phyloP scores from a whole-genome alignment of 2,797 vertebrate genomes.

The Rhinichthys osculus region DNA sequence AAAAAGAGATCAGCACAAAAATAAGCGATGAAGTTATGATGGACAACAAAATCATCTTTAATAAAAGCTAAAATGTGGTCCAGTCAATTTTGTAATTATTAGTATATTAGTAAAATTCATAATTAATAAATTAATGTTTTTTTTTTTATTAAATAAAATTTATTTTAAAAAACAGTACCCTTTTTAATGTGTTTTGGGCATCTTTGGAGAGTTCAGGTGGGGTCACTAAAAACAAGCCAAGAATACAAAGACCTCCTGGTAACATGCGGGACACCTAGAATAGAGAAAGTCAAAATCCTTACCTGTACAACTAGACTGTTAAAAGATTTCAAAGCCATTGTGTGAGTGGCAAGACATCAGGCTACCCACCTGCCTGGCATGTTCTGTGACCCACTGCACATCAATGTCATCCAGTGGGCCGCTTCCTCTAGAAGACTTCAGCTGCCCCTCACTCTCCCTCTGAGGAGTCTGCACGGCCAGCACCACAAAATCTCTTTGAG shows the following conservation, averaged over 20 bases:
- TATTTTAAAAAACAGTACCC: slow-evolving; percentile 71
- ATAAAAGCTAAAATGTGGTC: background rate
- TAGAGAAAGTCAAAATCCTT: background rate
- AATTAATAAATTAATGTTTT: background rate
- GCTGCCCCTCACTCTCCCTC: slow-evolving; percentile 75
- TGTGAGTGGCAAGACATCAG: background rate
- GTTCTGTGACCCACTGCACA: slow-evolving; percentile 88
- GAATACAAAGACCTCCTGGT: slow-evolving; percentile 87
- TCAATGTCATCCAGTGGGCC: slow-evolving; percentile 77
- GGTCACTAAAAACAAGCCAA: slow-evolving; percentile 89
- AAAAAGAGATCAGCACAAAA: slow-evolving; percentile 19
- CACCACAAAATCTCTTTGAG: slow-evolving; percentile 87
- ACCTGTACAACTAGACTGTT: background rate
- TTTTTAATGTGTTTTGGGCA: slow-evolving; percentile 80
- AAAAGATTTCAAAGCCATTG: background rate
- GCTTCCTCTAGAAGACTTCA: slow-evolving; percentile 51
- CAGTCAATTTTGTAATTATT: background rate
- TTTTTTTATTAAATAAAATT: background rate
- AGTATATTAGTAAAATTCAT: background rate
- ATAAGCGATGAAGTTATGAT: background rate
- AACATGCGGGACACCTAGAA: slow-evolving; percentile 92
- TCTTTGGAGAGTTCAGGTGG: slow-evolving; percentile 85
- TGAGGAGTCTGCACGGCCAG: slow-evolving; percentile 85
- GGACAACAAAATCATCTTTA: background rate
- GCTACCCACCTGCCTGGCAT: slow-evolving; percentile 87